These are phyloP conservation scores for Cheilosia soror DNA, from an alignment of 2,888 invertebrate species.

Conservation along the genomic window DNA sequence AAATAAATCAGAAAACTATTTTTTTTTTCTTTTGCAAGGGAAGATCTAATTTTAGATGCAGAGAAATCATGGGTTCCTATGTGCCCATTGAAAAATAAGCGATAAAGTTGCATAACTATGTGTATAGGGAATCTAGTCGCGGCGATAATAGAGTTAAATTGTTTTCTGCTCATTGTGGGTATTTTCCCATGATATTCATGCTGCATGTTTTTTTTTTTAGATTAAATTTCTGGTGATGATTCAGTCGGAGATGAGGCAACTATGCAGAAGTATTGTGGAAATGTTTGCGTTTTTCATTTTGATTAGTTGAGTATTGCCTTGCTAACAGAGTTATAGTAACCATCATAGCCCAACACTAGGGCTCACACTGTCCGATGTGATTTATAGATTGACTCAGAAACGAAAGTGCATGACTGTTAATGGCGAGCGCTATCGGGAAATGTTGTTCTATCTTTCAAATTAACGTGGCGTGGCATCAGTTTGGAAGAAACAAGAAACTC, in stretches of 20 bases:
- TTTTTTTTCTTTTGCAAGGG: constrained; percentile 13
- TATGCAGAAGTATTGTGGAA: constrained; percentile 1
- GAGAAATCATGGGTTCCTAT: neutral
- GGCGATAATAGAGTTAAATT: neutral
- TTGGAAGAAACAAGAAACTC: too few relatives aligned
- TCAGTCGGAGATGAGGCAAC: neutral
- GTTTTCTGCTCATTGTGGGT: neutral
- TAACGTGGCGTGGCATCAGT: too few relatives aligned
- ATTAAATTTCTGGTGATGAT: constrained; percentile 1
- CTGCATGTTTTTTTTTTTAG: neutral
- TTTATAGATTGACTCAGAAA: too few relatives aligned
- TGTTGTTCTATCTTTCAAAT: too few relatives aligned
- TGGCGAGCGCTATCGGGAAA: too few relatives aligned
- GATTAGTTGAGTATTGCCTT: too few relatives aligned
- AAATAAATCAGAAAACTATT: constrained; percentile 32
- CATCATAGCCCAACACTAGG: too few relatives aligned
- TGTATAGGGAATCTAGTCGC: neutral
- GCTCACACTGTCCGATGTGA: too few relatives aligned
- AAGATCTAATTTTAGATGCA: constrained; percentile 21
- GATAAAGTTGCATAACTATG: constrained; percentile 6
- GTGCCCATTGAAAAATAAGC: neutral
- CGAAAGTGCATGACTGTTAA: too few relatives aligned
- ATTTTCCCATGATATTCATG: neutral
- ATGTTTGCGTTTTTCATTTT: neutral
- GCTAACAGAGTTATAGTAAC: too few relatives aligned